Base-by-base conservation (phyloP, 1,140 invertebrate genomes). In the Hetaerina americana region DNA sequence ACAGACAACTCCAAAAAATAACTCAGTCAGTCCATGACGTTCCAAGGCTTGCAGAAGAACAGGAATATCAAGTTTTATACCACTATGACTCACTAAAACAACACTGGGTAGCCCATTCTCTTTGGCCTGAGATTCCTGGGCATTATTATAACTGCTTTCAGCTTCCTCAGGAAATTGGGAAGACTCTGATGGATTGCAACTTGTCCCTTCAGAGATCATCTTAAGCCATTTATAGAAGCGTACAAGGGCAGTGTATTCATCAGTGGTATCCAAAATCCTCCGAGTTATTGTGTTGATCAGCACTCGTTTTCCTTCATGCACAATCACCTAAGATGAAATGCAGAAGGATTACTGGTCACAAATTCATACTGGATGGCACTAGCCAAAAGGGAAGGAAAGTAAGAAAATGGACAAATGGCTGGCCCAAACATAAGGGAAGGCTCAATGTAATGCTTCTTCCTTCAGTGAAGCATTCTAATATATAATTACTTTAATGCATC, bases 41-140 rank as follows among this genome's bases (percentile, higher is more conserved):
- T 22, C 22, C 26, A 70, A 22, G 10, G 70, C 70, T 29, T 70
- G 70, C 15, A 70, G 40, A 5, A 70, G 70, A 6, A 70, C 70
- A 40, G 70, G 70, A 24, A 70, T 29, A 70, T 70, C 70, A 26
- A 70, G 28, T 70, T 70, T 70, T 26, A 70, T 70, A 29, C 26
- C 29, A 24, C 29, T 49, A 15, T 70, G 70, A 26, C 70, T 70
- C 15, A 70, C 29, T 15, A 70, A 26, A 26, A 70, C 70, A 24
- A 70, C 70, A 49, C 28, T 29, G 2, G 40, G 40, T 3, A 57
- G 15, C 15, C 15, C 15, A 10, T n/a, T n/a, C 22, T 18, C 40
- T 57, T 12, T n/a, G 22, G 2, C 40, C 15, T 1, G 15, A 18
- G 15, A 18, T 5, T 57, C 10, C 2, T 57, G 15, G 15, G 1